These are phyloP conservation scores for Glaucopsyche alexis DNA, from an alignment of 2,888 invertebrate genomes.

Conservation along the genomic window DNA sequence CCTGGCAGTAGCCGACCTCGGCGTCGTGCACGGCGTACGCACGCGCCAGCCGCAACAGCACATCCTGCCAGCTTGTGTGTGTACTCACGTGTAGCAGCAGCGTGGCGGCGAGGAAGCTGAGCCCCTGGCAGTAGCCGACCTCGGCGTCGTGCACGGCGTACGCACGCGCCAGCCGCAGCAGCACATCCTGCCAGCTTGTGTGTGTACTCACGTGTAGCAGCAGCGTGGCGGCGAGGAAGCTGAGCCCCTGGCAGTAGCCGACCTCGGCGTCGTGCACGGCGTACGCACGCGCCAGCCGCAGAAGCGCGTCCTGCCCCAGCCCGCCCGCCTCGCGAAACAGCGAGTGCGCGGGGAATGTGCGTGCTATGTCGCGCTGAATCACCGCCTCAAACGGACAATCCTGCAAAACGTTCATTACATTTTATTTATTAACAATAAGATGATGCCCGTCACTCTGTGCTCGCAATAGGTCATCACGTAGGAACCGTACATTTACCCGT, in stretches of 20 bases:
- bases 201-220: conserved; percentile 90
- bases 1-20: conserved; percentile 99
- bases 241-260: conserved; percentile 99
- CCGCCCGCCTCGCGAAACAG: conserved; percentile 98
- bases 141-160: conserved; percentile 67
- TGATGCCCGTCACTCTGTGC: no score
- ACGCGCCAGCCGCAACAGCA: conserved; percentile 95
- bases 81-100: conserved; percentile 93
- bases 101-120: conserved; percentile 98
- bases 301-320: conserved; percentile 96
- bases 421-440: no score
- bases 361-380: conserved; percentile 96
- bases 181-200: neutral
- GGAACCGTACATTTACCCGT: no score
- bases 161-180: neutral
- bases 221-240: conserved; percentile 97
- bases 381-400: conserved; percentile 97
- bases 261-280: conserved; percentile 98
- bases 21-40: conserved; percentile 98
- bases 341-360: conserved; percentile 99
- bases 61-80: conserved; percentile 86
- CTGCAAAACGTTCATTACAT: conserved; percentile 62
- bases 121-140: conserved; percentile 99
- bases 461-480: no score
- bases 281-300: conserved; percentile 97